These are phyloP conservation scores for Umimayanthus kanabou DNA, from an alignment of 92 coral and sea anemone genomes.

Conservation along the genomic window DNA sequence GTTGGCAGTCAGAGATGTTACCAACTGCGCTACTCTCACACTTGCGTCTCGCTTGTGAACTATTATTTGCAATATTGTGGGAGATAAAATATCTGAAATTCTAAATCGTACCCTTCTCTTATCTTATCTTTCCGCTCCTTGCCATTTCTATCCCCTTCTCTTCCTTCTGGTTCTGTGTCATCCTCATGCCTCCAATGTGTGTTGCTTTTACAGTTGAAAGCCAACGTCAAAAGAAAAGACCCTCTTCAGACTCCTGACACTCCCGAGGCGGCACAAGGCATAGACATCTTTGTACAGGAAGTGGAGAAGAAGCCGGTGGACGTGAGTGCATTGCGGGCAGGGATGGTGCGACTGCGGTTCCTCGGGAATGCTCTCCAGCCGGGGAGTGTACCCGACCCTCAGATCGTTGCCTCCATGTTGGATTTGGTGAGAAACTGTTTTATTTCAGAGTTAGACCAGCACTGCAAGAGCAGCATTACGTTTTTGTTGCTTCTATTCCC, in stretches of 20 bases:
- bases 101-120: too few species aligned
- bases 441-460: background rate
- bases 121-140: background rate
- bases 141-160: background rate
- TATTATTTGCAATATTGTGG: background rate
- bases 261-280: slow-evolving; percentile 55
- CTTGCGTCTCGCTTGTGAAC: too few species aligned
- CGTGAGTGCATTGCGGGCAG: slow-evolving; percentile 76
- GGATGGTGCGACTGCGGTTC: slow-evolving; percentile 85
- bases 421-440: slow-evolving; percentile 76
- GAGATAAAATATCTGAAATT: background rate
- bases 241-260: slow-evolving; percentile 25
- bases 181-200: background rate
- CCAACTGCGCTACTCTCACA: too few species aligned
- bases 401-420: slow-evolving; percentile 97
- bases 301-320: slow-evolving; percentile 91
- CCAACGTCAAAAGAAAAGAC: slow-evolving; percentile 30
- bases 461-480: background rate
- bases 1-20: too few species aligned
- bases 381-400: slow-evolving; percentile 94
- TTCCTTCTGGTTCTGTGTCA: background rate
- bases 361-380: slow-evolving; percentile 87
- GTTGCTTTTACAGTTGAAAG: slow-evolving; percentile 26
- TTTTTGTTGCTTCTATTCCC: background rate
- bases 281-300: slow-evolving; percentile 79